Evolutionary conservation across 1,140 invertebrate genomes (phyloP).

Genomic region (Drosophila watanabei): DNA sequence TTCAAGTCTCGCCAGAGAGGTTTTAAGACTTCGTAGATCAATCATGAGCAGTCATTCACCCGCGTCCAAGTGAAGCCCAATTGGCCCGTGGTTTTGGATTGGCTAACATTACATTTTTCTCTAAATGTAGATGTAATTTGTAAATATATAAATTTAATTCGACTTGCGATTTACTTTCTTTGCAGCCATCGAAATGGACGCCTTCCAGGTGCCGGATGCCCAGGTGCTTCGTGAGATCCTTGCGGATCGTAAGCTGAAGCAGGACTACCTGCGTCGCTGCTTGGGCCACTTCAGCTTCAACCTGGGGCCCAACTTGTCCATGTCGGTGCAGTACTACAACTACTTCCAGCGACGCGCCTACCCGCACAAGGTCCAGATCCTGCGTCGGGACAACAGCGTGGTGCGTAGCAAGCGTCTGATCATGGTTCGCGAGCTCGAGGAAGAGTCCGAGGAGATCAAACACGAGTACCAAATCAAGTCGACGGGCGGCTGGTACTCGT

Average conservation of each 20-base stretch:
- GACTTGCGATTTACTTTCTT: neutral
- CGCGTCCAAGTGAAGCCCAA: constrained; percentile 57
- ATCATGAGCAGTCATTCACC: constrained; percentile 63
- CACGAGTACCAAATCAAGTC: constrained; percentile 67
- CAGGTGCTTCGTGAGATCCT: constrained; percentile 71
- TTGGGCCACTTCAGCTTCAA: constrained; percentile 73
- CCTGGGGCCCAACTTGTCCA: constrained; percentile 62
- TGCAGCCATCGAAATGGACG: constrained; percentile 69
- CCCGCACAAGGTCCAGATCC: constrained; percentile 68
- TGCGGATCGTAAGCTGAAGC: constrained; percentile 74
- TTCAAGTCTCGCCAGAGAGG: constrained; percentile 38
- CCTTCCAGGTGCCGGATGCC: constrained; percentile 65
- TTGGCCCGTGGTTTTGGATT: constrained; percentile 66
- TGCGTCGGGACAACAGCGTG: constrained; percentile 71
- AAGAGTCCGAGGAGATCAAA: constrained; percentile 47
- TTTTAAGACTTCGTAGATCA: constrained; percentile 65
- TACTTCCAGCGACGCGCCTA: constrained; percentile 68
- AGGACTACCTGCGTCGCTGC: constrained; percentile 73
- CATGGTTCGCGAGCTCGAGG: constrained; percentile 60
- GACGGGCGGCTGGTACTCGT: constrained; percentile 69
- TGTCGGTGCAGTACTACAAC: constrained; percentile 79
- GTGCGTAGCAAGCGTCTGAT: constrained; percentile 64
- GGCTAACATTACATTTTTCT: constrained; percentile 42
- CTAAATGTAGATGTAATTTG: neutral
- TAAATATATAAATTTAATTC: neutral